Evolutionary conservation across 2,888 invertebrate species (phyloP).

Genomic region (Luffia ferchaultella): DNA sequence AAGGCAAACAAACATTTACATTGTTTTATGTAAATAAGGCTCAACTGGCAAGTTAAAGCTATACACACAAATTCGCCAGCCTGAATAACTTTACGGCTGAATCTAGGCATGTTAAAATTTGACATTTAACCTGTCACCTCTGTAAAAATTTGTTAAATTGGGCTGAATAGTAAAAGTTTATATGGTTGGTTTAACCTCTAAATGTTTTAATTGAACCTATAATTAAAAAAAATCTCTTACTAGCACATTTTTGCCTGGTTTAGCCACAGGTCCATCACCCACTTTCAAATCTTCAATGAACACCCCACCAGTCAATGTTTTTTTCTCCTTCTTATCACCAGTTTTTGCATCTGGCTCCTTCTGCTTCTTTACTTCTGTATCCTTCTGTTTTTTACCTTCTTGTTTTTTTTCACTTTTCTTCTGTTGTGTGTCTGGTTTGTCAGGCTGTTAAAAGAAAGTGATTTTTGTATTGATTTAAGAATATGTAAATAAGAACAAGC

Average conservation of each 20-base stretch:
- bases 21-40: no score
- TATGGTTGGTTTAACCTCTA: neutral
- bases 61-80: no score
- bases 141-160: no score
- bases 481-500: neutral
- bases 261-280: slow-evolving; percentile 82
- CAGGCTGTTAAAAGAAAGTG: neutral
- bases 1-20: no score
- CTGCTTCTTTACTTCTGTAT: slow-evolving; percentile 29
- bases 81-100: no score
- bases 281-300: slow-evolving; percentile 79
- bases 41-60: no score
- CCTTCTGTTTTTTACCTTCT: no score
- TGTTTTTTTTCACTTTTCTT: slow-evolving; percentile 13
- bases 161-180: neutral
- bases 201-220: neutral
- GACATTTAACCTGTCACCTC: no score
- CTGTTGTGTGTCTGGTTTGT: slow-evolving; percentile 13
- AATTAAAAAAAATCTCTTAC: slow-evolving; percentile 26
- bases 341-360: slow-evolving; percentile 6
- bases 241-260: slow-evolving; percentile 75
- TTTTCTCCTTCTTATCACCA: slow-evolving; percentile 58
- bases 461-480: neutral
- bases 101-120: no score
- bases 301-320: slow-evolving; percentile 77